A percentile compares a stretch with the other conserved stretches of the same genome.
Evolutionary conservation across 2,797 vertebrate species (phyloP).

Genomic region (Cheirogaleus major): DNA sequence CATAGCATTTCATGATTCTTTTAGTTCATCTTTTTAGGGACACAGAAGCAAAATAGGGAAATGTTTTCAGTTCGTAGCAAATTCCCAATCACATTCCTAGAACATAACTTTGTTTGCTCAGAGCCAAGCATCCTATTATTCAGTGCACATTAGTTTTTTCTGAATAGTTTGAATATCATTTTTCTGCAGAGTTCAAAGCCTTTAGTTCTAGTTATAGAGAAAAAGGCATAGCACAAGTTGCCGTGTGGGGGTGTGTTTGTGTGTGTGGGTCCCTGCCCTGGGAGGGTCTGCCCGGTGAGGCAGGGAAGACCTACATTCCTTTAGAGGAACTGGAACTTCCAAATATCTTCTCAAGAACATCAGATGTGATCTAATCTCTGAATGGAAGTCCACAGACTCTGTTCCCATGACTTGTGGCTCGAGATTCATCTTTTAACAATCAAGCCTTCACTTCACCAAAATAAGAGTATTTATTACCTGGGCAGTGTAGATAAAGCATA

Average conservation of each 20-base stretch:
- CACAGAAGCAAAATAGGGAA: not conserved
- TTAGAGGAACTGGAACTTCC: not conserved
- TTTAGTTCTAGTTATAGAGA: not conserved
- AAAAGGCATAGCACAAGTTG: not conserved
- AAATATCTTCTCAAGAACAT: not conserved
- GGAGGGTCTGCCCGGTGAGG: not conserved
- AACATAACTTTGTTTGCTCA: not conserved
- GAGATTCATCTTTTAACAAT: not conserved
- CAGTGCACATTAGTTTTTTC: not conserved
- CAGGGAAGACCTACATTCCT: not conserved
- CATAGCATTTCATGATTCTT: not conserved
- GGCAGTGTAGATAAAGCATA: not conserved
- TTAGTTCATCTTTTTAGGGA: not conserved
- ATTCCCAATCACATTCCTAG: not conserved
- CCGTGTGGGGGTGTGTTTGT: not conserved
- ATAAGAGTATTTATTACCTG: not conserved
- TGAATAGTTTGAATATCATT: not conserved
- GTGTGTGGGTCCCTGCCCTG: not conserved
- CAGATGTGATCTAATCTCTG: conserved; percentile 16
- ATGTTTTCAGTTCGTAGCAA: not conserved
- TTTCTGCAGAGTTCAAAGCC: not conserved
- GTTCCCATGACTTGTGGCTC: not conserved
- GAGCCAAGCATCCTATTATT: not conserved
- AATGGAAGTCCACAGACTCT: not conserved
- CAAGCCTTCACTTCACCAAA: not conserved